Percentiles rank a stretch among this genome's conserved stretches.
Conservation (phyloP, 2,113 vertebrate species). For the Mixornis gularis region DNA sequence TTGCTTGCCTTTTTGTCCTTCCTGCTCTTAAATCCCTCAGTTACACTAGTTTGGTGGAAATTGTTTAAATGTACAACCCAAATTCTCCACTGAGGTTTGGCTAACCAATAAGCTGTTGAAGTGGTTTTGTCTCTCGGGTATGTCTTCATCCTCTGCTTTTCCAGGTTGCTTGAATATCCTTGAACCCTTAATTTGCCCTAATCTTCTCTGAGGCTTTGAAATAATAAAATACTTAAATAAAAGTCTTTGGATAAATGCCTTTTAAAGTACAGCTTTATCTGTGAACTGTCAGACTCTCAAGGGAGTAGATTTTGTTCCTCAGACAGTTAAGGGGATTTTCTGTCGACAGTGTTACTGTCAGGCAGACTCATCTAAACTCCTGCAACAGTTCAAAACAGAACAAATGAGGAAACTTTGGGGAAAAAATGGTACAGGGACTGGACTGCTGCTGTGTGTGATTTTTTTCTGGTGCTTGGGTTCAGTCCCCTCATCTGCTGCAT, state of each 20-base stretch:
- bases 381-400: not conserved
- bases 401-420: not conserved
- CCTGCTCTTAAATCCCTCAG: not conserved
- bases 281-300: not conserved
- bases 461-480: not conserved
- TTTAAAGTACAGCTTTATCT: slow-evolving; percentile 30
- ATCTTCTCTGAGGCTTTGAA: slow-evolving; percentile 43
- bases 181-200: slow-evolving; percentile 46
- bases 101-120: slow-evolving; percentile 24
- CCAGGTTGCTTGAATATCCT: slow-evolving; percentile 40
- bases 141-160: slow-evolving; percentile 45
- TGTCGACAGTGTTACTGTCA: not conserved
- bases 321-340: not conserved
- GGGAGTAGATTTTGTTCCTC: not conserved
- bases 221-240: slow-evolving; percentile 41
- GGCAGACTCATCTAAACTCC: not conserved
- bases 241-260: slow-evolving; percentile 2
- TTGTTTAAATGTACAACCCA: slow-evolving; percentile 1
- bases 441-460: not conserved
- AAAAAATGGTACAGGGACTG: not conserved
- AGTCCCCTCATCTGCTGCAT: not conserved
- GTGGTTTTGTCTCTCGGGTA: slow-evolving; percentile 30
- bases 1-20: slow-evolving; percentile 33
- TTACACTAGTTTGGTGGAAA: not conserved
- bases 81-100: slow-evolving; percentile 46